Conservation (phyloP, 2,113 vertebrate genomes). For the Murina feae region DNA sequence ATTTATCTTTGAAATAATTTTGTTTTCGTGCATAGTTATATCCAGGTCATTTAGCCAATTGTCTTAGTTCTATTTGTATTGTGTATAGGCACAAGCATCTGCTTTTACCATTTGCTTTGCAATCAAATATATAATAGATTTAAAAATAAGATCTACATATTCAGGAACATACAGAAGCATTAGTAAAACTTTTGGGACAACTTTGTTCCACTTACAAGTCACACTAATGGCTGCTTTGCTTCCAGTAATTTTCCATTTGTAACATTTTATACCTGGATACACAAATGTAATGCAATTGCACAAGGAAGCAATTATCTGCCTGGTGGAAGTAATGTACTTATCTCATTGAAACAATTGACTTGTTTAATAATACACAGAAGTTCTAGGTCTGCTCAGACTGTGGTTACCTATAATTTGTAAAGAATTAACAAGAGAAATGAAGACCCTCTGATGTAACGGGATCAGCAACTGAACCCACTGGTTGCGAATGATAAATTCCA, state of each 20-base stretch:
- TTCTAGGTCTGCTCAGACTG: constrained; percentile 31
- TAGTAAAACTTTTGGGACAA: constrained; percentile 16
- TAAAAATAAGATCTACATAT: not conserved
- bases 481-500: constrained; percentile 2
- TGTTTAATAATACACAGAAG: constrained; percentile 68
- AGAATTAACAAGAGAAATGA: constrained; percentile 45
- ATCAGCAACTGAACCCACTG: not conserved
- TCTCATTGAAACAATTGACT: constrained; percentile 58
- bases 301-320: constrained; percentile 67
- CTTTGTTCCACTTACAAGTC: constrained; percentile 41
- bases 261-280: constrained; percentile 70
- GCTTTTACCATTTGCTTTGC: not conserved
- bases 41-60: not conserved
- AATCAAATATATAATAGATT: not conserved
- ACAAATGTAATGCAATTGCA: constrained; percentile 66
- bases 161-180: constrained; percentile 8
- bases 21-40: not conserved
- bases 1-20: not conserved
- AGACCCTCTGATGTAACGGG: constrained; percentile 20
- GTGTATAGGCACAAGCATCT: not conserved
- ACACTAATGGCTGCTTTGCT: constrained; percentile 63
- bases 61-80: not conserved
- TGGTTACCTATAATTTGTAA: constrained; percentile 47
- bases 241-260: constrained; percentile 63
- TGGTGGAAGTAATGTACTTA: constrained; percentile 70